Percentiles rank a stretch among this genome's conserved stretches.
These are phyloP conservation scores for Herpailurus yagouaroundi DNA, from an alignment of 2,113 vertebrate genomes.

Conservation along the genomic window DNA sequence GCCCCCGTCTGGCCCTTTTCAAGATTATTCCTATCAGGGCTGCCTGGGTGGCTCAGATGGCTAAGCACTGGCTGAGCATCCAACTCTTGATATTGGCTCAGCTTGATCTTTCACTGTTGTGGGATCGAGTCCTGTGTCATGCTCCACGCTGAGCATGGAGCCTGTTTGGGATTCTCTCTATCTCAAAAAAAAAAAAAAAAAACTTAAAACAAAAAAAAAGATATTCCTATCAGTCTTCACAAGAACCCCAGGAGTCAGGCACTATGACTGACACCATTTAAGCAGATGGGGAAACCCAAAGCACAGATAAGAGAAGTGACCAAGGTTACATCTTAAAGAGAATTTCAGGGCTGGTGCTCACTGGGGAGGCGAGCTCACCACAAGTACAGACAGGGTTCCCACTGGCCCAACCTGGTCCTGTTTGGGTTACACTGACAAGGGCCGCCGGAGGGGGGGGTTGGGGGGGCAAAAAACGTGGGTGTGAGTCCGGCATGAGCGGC, in stretches of 20 bases:
- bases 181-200: no score
- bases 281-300: background rate
- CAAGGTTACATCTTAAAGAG: background rate
- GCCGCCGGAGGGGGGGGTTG: background rate
- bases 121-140: no score
- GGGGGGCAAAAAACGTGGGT: accelerated
- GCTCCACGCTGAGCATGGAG: no score
- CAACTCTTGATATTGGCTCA: no score
- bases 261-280: background rate
- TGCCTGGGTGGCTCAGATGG: no score
- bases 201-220: background rate
- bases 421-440: background rate
- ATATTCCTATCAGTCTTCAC: background rate
- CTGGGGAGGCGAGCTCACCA: background rate
- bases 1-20: background rate
- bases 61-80: no score
- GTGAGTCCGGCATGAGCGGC: background rate
- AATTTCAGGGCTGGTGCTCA: background rate
- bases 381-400: background rate
- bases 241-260: background rate
- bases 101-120: no score
- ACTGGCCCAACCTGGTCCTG: background rate
- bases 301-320: background rate
- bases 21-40: no score
- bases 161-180: no score